Conservation (phyloP, 2,113 vertebrate species). For the Lipophrys pholis region DNA sequence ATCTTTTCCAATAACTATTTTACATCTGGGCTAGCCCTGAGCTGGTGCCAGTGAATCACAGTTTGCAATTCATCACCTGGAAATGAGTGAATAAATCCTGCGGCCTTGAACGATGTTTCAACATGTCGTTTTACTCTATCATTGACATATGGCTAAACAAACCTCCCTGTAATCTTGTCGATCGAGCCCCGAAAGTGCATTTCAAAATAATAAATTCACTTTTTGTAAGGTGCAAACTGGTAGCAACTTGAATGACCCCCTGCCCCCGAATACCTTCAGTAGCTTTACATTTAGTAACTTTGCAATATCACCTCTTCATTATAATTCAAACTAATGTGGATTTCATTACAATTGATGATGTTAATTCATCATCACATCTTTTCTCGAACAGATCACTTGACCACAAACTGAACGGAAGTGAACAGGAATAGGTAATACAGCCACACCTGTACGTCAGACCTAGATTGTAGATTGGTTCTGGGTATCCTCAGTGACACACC, state of each 20-base stretch:
- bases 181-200: too few relatives aligned
- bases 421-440: conserved; percentile 3
- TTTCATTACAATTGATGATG: not conserved
- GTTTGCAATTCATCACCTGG: not conserved
- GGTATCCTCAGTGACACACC: conserved; percentile 43
- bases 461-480: conserved; percentile 53
- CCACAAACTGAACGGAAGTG: not conserved
- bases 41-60: not conserved
- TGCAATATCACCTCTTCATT: too few relatives aligned
- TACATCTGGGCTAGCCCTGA: not conserved
- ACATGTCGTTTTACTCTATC: conserved; percentile 8
- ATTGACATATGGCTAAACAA: conserved; percentile 15
- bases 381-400: too few relatives aligned
- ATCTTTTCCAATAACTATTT: conserved; percentile 1
- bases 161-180: not conserved
- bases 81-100: not conserved
- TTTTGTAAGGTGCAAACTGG: too few relatives aligned
- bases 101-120: conserved; percentile 8
- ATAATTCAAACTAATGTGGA: too few relatives aligned
- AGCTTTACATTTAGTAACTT: too few relatives aligned
- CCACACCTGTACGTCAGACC: conserved; percentile 41
- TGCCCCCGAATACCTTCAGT: too few relatives aligned
- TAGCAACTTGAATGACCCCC: too few relatives aligned
- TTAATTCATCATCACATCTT: not conserved
- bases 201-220: too few relatives aligned